Conservation (phyloP, 2,113 vertebrate species). For the Amphiprion ocellaris region DNA sequence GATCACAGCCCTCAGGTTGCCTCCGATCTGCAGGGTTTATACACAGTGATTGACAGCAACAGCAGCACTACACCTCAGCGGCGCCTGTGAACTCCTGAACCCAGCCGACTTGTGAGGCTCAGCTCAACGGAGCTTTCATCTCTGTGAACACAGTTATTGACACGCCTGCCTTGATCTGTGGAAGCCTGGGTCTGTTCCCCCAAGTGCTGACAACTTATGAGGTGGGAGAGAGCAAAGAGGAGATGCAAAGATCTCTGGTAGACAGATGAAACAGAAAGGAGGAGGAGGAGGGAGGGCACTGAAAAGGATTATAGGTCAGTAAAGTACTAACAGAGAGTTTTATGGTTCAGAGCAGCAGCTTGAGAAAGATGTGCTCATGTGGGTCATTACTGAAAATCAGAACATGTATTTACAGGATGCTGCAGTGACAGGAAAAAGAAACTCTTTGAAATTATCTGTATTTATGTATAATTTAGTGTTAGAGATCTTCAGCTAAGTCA, state of each 20-base stretch:
- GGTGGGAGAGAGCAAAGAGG: conserved; percentile 12
- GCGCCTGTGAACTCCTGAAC: conserved; percentile 56
- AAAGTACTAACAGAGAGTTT: neutral
- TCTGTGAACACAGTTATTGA: conserved; percentile 45
- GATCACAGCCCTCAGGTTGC: conserved; percentile 76
- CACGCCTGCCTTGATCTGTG: conserved; percentile 48
- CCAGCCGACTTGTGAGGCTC: neutral
- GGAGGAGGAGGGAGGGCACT: neutral
- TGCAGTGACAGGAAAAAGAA: no score
- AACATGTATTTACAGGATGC: no score
- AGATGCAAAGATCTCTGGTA: conserved; percentile 13
- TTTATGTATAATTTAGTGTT: no score
- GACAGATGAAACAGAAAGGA: conserved; percentile 13
- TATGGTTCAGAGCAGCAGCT: neutral
- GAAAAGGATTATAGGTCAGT: conserved; percentile 8
- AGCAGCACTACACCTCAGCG: conserved; percentile 13
- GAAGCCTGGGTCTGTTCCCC: conserved; percentile 5
- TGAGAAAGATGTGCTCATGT: neutral
- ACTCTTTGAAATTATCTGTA: no score
- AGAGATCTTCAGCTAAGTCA: no score
- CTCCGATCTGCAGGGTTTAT: conserved; percentile 71
- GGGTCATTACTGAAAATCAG: no score
- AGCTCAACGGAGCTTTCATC: conserved; percentile 43
- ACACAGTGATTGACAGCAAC: conserved; percentile 39
- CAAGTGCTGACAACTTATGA: conserved; percentile 43